These are phyloP conservation scores for Stratiomys singularior DNA, from an alignment of 2,888 invertebrate species.

Conservation along the genomic window DNA sequence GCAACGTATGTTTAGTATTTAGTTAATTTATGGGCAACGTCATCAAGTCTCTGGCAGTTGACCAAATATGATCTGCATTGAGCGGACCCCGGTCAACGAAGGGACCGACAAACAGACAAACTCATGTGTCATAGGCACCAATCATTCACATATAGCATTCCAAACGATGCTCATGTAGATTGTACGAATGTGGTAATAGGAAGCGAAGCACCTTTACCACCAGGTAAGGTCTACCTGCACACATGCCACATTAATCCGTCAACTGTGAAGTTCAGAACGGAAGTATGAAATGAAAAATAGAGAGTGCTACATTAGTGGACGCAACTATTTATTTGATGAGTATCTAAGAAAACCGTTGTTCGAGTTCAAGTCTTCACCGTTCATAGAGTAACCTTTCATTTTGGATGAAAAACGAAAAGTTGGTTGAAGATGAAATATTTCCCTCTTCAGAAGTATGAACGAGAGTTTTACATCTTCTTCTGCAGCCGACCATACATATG, in stretches of 20 bases:
- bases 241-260: conserved; percentile 56
- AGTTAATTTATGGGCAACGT: neutral
- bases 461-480: too few relatives aligned
- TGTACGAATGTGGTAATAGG: conserved; percentile 44
- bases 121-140: neutral
- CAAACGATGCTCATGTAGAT: conserved; percentile 11
- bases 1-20: neutral
- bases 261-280: conserved; percentile 58
- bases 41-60: neutral
- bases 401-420: too few relatives aligned
- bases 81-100: conserved; percentile 3
- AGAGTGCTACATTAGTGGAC: neutral
- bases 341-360: too few relatives aligned
- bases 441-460: too few relatives aligned
- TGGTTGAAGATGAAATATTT: too few relatives aligned
- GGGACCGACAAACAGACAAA: conserved; percentile 15
- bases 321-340: too few relatives aligned
- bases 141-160: conserved; percentile 20
- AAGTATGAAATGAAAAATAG: conserved; percentile 52
- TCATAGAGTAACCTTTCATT: too few relatives aligned
- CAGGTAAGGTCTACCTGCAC: conserved; percentile 50
- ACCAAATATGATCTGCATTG: conserved; percentile 24
- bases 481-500: too few relatives aligned
- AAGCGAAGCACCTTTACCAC: conserved; percentile 34
- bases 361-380: too few relatives aligned